Conservation (phyloP, 1,140 invertebrate genomes). For the Nasonia giraulti region DNA sequence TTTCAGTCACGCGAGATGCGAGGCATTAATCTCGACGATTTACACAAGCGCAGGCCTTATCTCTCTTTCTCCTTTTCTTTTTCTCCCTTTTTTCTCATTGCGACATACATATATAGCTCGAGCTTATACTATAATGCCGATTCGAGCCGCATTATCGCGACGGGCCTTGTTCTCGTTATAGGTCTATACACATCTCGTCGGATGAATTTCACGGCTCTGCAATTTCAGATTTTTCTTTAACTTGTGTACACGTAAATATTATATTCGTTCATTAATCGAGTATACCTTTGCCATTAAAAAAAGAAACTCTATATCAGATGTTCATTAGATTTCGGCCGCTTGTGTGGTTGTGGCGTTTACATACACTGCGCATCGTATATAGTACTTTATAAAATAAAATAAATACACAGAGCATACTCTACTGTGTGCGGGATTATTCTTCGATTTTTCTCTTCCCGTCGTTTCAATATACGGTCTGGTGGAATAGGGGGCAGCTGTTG, state of each 20-base stretch:
- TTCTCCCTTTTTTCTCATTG: background rate
- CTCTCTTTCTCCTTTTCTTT: background rate
- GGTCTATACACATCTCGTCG: background rate
- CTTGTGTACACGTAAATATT: background rate
- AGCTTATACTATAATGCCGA: background rate
- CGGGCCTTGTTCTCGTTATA: background rate
- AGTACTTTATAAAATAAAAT: too few relatives aligned
- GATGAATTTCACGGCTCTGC: background rate
- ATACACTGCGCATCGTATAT: too few relatives aligned
- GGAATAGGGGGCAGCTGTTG: too few relatives aligned
- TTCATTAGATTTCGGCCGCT: too few relatives aligned
- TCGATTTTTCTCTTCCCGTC: too few relatives aligned
- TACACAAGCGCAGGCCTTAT: slow-evolving; percentile 1
- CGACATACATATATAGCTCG: background rate
- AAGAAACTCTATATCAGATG: too few relatives aligned
- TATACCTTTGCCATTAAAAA: too few relatives aligned
- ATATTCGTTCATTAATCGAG: too few relatives aligned
- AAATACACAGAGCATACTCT: too few relatives aligned
- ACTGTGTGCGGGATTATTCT: too few relatives aligned
- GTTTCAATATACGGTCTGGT: too few relatives aligned
- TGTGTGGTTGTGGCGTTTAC: too few relatives aligned
- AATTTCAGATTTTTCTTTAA: background rate
- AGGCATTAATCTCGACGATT: slow-evolving; percentile 23
- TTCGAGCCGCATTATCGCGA: background rate
- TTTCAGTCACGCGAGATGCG: slow-evolving; percentile 41